A percentile compares a stretch with the other conserved stretches of the same genome.
These are phyloP conservation scores for Erpobdella octoculata DNA, from an alignment of 2,888 invertebrate genomes.

Conservation along the genomic window DNA sequence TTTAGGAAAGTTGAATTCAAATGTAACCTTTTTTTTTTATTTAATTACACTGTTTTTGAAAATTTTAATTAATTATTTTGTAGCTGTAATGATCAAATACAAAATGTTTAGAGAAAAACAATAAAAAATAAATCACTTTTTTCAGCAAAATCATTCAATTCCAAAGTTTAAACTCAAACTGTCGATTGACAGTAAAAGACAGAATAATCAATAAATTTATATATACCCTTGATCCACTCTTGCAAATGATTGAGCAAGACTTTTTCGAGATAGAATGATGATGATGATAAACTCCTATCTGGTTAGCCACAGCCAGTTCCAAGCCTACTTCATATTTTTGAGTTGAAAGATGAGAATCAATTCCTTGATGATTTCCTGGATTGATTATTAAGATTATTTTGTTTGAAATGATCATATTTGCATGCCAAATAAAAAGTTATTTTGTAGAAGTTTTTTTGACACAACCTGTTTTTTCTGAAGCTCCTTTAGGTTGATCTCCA, in stretches of 20 bases:
- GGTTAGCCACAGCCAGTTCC: conserved; percentile 43
- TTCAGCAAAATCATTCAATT: too few relatives aligned
- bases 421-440: not conserved
- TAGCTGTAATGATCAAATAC: not conserved
- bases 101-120: not conserved
- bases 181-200: too few relatives aligned
- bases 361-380: not conserved
- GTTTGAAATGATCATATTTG: not conserved
- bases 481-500: conserved; percentile 33
- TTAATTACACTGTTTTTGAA: not conserved
- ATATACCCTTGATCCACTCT: conserved; percentile 48
- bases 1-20: not conserved
- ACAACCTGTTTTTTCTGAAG: conserved; percentile 16
- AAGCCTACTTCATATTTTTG: conserved; percentile 45
- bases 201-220: not conserved
- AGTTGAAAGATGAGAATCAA: conserved; percentile 23
- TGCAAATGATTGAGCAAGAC: conserved; percentile 47
- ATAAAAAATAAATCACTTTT: too few relatives aligned
- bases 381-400: not conserved
- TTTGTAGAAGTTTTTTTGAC: not conserved
- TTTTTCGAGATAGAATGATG: conserved; percentile 38
- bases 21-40: not conserved
- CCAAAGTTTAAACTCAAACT: too few relatives aligned
- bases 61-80: not conserved
- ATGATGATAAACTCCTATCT: conserved; percentile 50